Evolutionary conservation across 2,797 vertebrate genomes (phyloP).

Genomic region (Cossypha polioptera): DNA sequence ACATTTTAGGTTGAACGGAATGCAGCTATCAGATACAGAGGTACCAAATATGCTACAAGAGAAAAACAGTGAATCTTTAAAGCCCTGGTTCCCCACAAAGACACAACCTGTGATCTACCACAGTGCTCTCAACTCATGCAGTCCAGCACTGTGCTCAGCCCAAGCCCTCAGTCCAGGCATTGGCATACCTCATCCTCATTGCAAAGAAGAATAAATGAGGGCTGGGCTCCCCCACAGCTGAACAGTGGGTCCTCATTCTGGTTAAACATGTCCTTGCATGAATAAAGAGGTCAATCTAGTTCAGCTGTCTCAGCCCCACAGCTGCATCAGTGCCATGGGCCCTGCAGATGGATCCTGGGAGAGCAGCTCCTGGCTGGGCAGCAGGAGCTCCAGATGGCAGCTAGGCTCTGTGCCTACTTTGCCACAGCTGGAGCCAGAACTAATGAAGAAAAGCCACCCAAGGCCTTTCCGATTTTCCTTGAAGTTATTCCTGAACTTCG

Average conservation of each 20-base stretch:
- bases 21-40: not conserved
- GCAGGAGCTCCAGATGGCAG: not conserved
- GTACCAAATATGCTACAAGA: not conserved
- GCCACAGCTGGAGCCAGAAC: not conserved
- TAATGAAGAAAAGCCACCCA: not conserved
- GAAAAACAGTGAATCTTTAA: not conserved
- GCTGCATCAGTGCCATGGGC: not conserved
- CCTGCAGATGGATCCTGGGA: not conserved
- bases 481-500: not conserved
- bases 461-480: not conserved
- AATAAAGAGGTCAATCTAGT: not conserved
- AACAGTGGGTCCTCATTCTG: not conserved
- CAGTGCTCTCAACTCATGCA: fast-evolving
- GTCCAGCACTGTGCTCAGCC: not conserved
- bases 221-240: not conserved
- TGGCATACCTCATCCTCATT: fast-evolving
- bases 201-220: not conserved
- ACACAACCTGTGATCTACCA: not conserved
- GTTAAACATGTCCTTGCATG: not conserved
- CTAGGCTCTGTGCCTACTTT: not conserved
- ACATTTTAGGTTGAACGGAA: not conserved
- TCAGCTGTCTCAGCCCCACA: not conserved
- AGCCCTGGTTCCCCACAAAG: not conserved
- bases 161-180: fast-evolving
- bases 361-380: not conserved